These are phyloP conservation scores for Heterotis niloticus DNA, from an alignment of 2,113 vertebrate genomes.

Conservation along the genomic window DNA sequence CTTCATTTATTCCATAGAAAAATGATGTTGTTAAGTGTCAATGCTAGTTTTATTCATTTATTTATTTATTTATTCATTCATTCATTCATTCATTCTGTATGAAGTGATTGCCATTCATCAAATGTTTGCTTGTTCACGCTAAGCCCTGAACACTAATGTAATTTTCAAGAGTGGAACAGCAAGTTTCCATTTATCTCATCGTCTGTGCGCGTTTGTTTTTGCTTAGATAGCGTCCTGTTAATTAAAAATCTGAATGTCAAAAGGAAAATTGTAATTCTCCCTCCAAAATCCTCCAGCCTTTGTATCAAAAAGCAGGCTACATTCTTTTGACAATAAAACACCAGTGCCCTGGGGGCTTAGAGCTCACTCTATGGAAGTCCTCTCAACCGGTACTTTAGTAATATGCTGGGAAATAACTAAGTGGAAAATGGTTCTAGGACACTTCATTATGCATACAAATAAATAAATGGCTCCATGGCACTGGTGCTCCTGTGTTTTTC, in stretches of 20 bases:
- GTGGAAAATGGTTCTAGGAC: not conserved
- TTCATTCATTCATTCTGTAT: not conserved
- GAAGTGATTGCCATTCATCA: not conserved
- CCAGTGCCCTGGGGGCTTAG: not conserved
- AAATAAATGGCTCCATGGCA: conserved; percentile 44
- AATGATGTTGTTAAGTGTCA: not conserved
- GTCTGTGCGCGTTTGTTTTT: not conserved
- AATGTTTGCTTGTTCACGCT: not conserved
- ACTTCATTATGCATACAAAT: conserved; percentile 22
- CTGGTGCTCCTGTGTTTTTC: too few relatives aligned
- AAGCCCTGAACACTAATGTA: not conserved
- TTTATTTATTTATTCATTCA: too few relatives aligned
- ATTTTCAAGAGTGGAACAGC: not conserved
- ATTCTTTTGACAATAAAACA: conserved; percentile 7
- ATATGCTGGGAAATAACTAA: not conserved
- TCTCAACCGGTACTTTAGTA: not conserved
- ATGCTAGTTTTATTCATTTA: not conserved
- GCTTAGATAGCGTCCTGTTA: not conserved
- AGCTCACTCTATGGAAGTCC: not conserved
- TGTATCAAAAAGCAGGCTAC: not conserved
- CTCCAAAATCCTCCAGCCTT: not conserved
- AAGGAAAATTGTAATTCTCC: conserved; percentile 10
- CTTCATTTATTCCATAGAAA: conserved; percentile 44
- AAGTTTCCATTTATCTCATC: not conserved
- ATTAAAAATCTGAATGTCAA: conserved; percentile 17